Conservation (phyloP, 2,888 invertebrate genomes). For the Cephalotes varians region DNA sequence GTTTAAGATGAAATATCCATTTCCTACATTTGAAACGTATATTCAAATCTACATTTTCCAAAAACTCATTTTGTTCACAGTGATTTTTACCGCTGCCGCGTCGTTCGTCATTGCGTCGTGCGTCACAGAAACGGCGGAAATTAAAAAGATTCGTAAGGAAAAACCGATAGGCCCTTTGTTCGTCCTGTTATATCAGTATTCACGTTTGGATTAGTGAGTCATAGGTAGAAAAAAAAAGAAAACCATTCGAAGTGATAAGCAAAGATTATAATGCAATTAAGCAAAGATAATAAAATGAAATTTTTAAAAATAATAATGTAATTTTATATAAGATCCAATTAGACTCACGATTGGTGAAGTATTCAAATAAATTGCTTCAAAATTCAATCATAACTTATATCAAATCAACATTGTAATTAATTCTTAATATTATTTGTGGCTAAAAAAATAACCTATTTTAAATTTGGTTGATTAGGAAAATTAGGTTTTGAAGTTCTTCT, state of each 20-base stretch:
- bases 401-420: not conserved
- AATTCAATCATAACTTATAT: not conserved
- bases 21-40: conserved; percentile 8
- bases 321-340: conserved; percentile 9
- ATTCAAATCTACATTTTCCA: conserved; percentile 39
- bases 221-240: conserved; percentile 10
- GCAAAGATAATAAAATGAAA: conserved; percentile 55
- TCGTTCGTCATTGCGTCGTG: conserved; percentile 6
- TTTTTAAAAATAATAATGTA: conserved; percentile 14
- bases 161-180: conserved; percentile 77
- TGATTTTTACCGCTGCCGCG: conserved; percentile 34
- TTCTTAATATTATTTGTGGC: not conserved
- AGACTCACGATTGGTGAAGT: not conserved
- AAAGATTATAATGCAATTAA: conserved; percentile 31
- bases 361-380: not conserved
- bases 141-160: conserved; percentile 75
- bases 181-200: conserved; percentile 61
- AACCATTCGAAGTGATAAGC: not conserved
- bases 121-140: conserved; percentile 68
- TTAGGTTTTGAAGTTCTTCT: not conserved
- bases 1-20: conserved; percentile 24
- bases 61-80: conserved; percentile 54
- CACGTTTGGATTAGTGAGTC: conserved; percentile 45
- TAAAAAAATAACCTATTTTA: not conserved
- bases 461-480: not conserved